Evolutionary conservation across 2,113 vertebrate species (phyloP), one percentile per base, ranked within the genome.

Genomic region (Phaetusa simplex): DNA sequence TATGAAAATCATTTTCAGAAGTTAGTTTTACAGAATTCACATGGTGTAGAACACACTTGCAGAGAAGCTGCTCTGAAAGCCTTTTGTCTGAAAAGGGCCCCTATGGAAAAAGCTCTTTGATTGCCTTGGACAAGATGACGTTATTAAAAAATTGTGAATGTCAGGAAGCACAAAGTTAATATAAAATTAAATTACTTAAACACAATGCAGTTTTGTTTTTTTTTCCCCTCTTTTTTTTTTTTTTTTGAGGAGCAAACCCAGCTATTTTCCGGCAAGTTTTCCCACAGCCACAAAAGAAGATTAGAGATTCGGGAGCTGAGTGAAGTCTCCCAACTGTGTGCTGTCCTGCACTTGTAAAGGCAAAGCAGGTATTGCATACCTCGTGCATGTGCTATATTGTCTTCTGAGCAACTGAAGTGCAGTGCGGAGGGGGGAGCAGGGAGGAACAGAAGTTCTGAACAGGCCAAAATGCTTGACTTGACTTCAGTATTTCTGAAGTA

Each of bases 1-100:
- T 81, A 94, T 8, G 50, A 92, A 97, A 92, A 79, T 72, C 0
- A 40, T 50, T 89, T 86, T 90, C 86, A 89, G 88, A 86, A 88
- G 77, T 96, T 94, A 80, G 90, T 98, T 95, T 96, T 61, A 70
- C 3, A 58, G 43, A 87, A 85, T 62, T 85, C 49, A 8, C 17
- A 72, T 12, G 43, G 26, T 30, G 12, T 22, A 80, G 61, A 95
- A 82, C 3, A 13, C 65, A 81, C 22, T 64, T 13, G 24, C 1
- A 87, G 53, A 66, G 78, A 77, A 94, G 77, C 13, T 69, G 45
- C 42, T 94, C 74, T 73, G 58, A 93, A 93, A 76, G 73, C 32
- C 70, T 91, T 94, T 62, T 95, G 65, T 80, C 88, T 89, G 61
- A 56, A 80, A 92, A 89, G 18, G 17, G 26, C 18, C 72, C 40